Base-by-base conservation (phyloP, 2,113 vertebrate species). In the Monopterus albus region DNA sequence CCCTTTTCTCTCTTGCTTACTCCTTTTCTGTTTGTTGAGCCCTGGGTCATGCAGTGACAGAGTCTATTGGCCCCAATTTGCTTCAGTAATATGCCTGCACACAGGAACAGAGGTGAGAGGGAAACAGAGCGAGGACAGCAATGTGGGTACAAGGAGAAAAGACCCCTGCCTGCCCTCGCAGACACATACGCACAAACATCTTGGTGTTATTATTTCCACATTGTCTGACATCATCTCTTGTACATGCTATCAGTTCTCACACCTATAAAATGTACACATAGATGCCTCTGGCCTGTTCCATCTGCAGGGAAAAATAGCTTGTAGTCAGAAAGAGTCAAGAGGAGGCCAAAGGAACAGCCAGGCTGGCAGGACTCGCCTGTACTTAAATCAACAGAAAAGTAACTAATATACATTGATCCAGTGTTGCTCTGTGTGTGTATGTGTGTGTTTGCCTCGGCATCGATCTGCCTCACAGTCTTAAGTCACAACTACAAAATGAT, bases 1-100 rank as follows among this genome's bases (percentile, higher is more conserved):
- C 59, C 47, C 66, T 75, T 60, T 56, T 79, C 62, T 36, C 46
- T 56, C 43, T 68, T 13, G 36, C 43, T 14, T 55, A 56, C 58
- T 75, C 47, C 26, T 78, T 62, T 56, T 82, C 71, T 77, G 55
- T 92, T 81, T 84, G 69, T 45, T 72, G 67, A 81, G 75, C 75
- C 65, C 71, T 23, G 69, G 83, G 87, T 90, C 81, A 80, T 61
- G 28, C 72, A 66, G 79, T 86, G 87, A 89, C 84, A 85, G 82
- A 85, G 78, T 85, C 79, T 81, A 85, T 87, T 84, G 87, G 82
- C 87, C 81, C 81, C 88, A 90, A 90, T 90, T 91, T 88, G 81
- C 82, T 81, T 86, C 63, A 61, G 85, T 87, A 89, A 89, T 84
- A 72, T 60, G 72, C 31, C 72, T 77, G 78, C 83, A 53, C 72